phyloP scores from a whole-genome alignment of 2,797 vertebrate species.

The Galagoides demidoff region DNA sequence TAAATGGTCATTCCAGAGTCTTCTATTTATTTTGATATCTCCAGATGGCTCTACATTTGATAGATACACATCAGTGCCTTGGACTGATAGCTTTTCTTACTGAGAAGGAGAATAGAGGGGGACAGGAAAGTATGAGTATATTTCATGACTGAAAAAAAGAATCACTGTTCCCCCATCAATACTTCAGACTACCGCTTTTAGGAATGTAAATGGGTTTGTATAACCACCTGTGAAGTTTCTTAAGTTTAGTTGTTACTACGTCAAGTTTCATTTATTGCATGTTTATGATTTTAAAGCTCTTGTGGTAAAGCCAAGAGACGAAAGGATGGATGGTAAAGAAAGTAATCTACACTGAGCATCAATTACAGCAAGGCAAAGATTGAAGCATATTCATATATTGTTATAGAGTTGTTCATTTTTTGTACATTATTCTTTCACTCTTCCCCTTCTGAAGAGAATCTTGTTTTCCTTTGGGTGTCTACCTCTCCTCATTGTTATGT shows the following conservation, averaged over 20 bases:
- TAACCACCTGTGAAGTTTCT: not conserved
- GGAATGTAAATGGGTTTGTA: not conserved
- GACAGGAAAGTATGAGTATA: not conserved
- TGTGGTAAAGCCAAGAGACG: not conserved
- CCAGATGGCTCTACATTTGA: conserved; percentile 5
- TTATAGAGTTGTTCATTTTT: not conserved
- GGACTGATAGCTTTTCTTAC: conserved; percentile 49
- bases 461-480: not conserved
- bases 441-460: not conserved
- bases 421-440: not conserved
- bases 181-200: not conserved
- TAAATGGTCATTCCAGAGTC: conserved; percentile 33
- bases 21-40: conserved; percentile 64
- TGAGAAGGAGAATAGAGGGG: not conserved
- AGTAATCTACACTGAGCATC: not conserved
- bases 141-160: not conserved
- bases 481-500: not conserved
- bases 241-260: not conserved
- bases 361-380: not conserved
- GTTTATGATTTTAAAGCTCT: not conserved
- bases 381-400: not conserved
- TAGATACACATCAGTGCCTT: conserved; percentile 38
- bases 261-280: not conserved
- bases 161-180: not conserved
- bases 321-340: not conserved